A percentile compares a stretch with the other conserved stretches of the same genome.
These are phyloP conservation scores for Heterohyrax brucei DNA, from an alignment of 2,797 vertebrate species.

Conservation along the genomic window DNA sequence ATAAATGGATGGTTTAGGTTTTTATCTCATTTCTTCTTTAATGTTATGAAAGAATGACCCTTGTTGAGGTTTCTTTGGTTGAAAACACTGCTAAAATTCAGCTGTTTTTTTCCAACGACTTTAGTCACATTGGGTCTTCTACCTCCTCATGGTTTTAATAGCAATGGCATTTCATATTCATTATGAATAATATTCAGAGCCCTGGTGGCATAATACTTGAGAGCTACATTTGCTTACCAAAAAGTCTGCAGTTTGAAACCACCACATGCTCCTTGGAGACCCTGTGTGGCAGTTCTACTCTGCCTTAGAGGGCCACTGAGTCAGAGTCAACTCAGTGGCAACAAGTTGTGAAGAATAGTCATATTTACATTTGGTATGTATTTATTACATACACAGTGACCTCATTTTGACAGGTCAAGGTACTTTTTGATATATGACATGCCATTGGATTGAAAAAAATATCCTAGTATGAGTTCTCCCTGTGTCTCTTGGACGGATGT, in stretches of 20 bases:
- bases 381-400: conserved; percentile 40
- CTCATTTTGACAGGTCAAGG: conserved; percentile 42
- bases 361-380: not conserved
- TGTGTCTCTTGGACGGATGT: conserved; percentile 4
- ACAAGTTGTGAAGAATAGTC: not conserved
- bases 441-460: conserved; percentile 18
- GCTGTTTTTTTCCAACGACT: not conserved
- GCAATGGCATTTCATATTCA: conserved; percentile 24
- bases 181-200: not conserved
- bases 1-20: conserved; percentile 56
- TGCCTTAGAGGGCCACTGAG: too few species aligned
- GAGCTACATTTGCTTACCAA: too few species aligned
- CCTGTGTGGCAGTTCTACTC: too few species aligned
- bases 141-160: conserved; percentile 18
- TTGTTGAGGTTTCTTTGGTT: conserved; percentile 45
- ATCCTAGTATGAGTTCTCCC: conserved; percentile 13
- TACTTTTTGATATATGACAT: conserved; percentile 39
- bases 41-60: conserved; percentile 68
- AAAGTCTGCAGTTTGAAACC: too few species aligned
- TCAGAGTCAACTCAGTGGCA: too few species aligned
- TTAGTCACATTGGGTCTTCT: not conserved
- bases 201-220: too few species aligned
- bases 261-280: too few species aligned
- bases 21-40: conserved; percentile 72
- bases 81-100: conserved; percentile 59